phyloP scores from a whole-genome alignment of 2,113 vertebrate species.

The Megaceryle maxima region DNA sequence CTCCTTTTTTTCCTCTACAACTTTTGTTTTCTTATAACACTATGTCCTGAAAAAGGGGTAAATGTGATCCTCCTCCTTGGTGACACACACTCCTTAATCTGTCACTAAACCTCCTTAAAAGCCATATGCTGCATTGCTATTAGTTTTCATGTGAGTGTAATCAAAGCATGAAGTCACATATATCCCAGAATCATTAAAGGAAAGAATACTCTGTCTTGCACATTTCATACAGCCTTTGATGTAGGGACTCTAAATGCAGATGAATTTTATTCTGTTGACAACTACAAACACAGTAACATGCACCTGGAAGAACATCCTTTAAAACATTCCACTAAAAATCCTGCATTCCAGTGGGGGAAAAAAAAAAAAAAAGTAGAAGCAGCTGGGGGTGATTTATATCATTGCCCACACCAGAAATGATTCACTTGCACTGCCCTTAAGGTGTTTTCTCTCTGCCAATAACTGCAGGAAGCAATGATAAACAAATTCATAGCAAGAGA shows the following conservation, averaged over 20 bases:
- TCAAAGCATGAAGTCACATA: background rate
- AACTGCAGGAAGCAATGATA: conserved; percentile 18
- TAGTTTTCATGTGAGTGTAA: background rate
- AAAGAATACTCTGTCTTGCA: background rate
- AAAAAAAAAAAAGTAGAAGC: background rate
- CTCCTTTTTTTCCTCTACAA: background rate
- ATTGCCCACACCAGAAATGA: conserved; percentile 7
- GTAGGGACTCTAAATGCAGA: background rate
- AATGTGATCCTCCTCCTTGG: background rate
- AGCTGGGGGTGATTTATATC: background rate
- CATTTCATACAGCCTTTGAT: conserved; percentile 11
- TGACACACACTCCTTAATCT: background rate
- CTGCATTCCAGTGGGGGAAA: background rate
- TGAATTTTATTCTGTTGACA: background rate
- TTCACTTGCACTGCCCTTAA: background rate
- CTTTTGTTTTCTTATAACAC: background rate
- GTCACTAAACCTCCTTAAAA: background rate
- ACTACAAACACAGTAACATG: background rate
- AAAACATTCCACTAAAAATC: background rate
- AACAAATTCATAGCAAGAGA: conserved; percentile 35
- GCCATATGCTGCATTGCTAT: background rate
- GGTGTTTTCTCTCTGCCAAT: background rate
- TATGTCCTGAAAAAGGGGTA: background rate
- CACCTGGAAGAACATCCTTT: conserved; percentile 1
- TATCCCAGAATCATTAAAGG: background rate